Conservation (phyloP, 1,140 invertebrate genomes). For the Apolygus lucorum region DNA sequence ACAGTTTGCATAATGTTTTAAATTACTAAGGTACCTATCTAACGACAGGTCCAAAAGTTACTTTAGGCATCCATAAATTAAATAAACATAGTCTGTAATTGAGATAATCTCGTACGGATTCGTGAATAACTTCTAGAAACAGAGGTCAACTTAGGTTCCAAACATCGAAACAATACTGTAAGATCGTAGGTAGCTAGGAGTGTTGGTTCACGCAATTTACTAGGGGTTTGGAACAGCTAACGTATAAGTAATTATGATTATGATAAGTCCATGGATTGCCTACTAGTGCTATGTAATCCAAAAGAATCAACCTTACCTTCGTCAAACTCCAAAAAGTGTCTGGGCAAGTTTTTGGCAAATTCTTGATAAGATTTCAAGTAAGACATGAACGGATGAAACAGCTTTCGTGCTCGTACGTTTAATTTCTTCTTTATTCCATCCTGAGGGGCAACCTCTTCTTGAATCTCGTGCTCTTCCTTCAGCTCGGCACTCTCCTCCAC, state of each 20-base stretch:
- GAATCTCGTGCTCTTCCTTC: background rate
- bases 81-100: background rate
- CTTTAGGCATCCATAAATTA: background rate
- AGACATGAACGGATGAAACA: background rate
- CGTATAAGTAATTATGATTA: background rate
- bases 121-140: background rate
- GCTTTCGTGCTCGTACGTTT: background rate
- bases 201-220: too few species aligned
- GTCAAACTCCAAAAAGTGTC: background rate
- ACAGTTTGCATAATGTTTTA: background rate
- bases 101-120: too few species aligned
- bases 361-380: background rate
- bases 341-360: background rate
- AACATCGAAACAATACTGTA: background rate
- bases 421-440: background rate
- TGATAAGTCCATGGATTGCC: background rate
- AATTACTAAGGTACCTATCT: background rate
- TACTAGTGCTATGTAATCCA: background rate
- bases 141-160: background rate
- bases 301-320: background rate
- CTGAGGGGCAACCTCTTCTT: too few species aligned
- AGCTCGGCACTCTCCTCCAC: background rate
- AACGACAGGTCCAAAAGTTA: background rate
- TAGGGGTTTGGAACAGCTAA: too few species aligned
- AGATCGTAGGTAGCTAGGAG: too few species aligned